Evolutionary conservation across 2,797 vertebrate genomes (phyloP).

Genomic region (Selene dorsalis): DNA sequence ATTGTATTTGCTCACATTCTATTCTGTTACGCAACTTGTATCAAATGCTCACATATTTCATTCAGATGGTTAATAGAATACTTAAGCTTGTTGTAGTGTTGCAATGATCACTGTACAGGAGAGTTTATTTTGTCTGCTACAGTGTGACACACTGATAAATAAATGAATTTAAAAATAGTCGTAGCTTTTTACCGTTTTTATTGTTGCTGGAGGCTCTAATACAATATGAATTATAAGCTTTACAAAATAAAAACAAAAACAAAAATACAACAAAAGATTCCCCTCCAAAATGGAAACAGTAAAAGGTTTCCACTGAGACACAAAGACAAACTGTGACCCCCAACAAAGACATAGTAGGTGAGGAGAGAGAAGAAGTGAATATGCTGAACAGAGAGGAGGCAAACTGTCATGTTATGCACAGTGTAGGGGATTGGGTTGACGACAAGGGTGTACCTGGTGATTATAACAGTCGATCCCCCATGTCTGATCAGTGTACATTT

Average conservation of each 20-base stretch:
- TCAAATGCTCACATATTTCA: no score
- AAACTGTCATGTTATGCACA: constrained; percentile 72
- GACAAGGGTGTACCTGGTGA: constrained; percentile 65
- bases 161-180: constrained; percentile 2
- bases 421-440: constrained; percentile 43
- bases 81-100: no score
- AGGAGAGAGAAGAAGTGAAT: constrained; percentile 65
- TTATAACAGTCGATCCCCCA: constrained; percentile 74
- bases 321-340: constrained; percentile 80
- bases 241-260: constrained; percentile 86
- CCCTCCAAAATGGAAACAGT: constrained; percentile 81
- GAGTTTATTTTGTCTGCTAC: no score
- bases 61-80: no score
- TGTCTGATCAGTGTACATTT: constrained; percentile 63
- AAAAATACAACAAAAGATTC: constrained; percentile 79
- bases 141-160: not conserved
- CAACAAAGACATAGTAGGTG: constrained; percentile 78
- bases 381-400: constrained; percentile 63
- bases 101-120: no score
- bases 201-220: constrained; percentile 90
- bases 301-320: constrained; percentile 79
- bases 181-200: constrained; percentile 85
- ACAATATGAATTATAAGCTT: constrained; percentile 89
- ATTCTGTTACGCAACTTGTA: no score
- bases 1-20: no score